Conservation (phyloP, 30 jellyfish, hydroid and myxozoan genomes). For the Cassiopea andromeda region DNA sequence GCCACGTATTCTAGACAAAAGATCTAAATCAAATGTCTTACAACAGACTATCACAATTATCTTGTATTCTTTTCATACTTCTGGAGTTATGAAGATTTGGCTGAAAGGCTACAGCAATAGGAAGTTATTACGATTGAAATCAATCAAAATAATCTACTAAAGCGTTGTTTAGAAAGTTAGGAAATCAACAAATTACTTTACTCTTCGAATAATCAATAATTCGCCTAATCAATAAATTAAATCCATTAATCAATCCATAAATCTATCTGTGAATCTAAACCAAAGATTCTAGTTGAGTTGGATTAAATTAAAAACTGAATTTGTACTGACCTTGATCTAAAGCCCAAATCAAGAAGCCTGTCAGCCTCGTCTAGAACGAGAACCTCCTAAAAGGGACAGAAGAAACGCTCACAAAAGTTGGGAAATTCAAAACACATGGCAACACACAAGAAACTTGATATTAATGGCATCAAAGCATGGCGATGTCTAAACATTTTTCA, state of each 20-base stretch:
- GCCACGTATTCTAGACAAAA: no score
- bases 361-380: slow-evolving; percentile 97
- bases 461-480: no score
- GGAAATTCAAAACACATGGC: neutral
- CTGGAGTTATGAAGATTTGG: no score
- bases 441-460: no score
- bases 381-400: slow-evolving; percentile 72
- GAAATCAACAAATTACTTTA: neutral
- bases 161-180: no score
- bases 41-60: neutral
- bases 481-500: no score
- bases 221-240: neutral
- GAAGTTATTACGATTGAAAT: neutral
- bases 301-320: neutral
- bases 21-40: no score
- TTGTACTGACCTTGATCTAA: slow-evolving; percentile 52
- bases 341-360: slow-evolving; percentile 84
- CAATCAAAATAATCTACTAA: neutral
- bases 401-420: neutral
- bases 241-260: neutral
- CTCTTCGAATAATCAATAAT: no score
- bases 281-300: neutral
- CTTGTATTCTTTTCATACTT: no score
- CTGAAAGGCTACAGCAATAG: no score
- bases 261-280: neutral